A percentile compares a stretch with the other conserved stretches of the same genome.
Conservation (phyloP, 2,113 vertebrate genomes). For the Nansenia antarctica region DNA sequence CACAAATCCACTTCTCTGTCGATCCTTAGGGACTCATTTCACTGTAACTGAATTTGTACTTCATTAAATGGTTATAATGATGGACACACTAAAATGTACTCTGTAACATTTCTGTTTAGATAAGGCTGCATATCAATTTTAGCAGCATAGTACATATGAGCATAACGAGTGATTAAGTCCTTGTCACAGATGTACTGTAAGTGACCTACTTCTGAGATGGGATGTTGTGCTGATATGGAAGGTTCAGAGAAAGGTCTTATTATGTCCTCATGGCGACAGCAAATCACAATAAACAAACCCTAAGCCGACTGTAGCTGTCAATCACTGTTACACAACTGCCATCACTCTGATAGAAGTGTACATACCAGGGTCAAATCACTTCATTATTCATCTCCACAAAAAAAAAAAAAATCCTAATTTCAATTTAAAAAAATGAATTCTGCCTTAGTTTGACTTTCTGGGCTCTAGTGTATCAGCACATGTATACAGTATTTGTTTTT, state of each 20-base stretch:
- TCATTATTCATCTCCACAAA: no score
- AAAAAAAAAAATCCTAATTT: neutral
- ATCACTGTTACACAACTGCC: neutral
- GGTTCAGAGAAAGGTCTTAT: neutral
- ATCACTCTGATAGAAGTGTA: neutral
- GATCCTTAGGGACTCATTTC: neutral
- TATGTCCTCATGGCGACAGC: neutral
- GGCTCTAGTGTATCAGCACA: neutral
- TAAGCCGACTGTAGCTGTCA: neutral
- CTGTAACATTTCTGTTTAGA: neutral
- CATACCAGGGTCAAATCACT: neutral
- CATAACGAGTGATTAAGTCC: no score
- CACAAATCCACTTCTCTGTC: neutral
- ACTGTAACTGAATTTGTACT: neutral
- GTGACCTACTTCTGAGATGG: neutral
- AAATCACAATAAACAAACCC: constrained; percentile 44
- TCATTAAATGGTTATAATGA: neutral
- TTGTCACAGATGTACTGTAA: neutral
- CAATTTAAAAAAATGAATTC: no score
- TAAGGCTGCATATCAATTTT: neutral
- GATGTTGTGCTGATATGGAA: neutral
- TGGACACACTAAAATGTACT: neutral
- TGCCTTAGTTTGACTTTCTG: no score
- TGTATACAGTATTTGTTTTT: neutral
- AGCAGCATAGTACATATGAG: no score